Evolutionary conservation across 2,113 vertebrate species (phyloP).

Genomic region (Misgurnus anguillicaudatus): DNA sequence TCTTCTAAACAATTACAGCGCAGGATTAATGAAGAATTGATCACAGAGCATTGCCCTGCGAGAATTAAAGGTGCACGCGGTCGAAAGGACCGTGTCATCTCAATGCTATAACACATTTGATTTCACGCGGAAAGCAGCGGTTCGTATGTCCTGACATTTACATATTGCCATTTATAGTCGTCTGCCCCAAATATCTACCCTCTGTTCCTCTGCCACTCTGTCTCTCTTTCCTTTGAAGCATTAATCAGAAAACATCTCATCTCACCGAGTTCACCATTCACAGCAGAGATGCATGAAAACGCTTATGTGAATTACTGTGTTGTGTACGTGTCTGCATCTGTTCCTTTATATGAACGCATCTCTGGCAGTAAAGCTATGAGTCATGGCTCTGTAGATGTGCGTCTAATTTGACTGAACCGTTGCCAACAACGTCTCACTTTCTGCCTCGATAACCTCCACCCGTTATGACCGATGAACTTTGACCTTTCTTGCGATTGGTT

Average conservation of each 20-base stretch:
- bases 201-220: not conserved
- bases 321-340: conserved; percentile 34
- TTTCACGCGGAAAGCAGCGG: not conserved
- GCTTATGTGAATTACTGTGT: conserved; percentile 3
- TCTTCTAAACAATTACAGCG: conserved; percentile 6
- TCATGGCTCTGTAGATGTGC: conserved; percentile 52
- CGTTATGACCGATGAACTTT: conserved; percentile 26
- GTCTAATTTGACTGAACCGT: conserved; percentile 34
- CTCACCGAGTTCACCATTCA: not conserved
- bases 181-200: not conserved
- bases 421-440: conserved; percentile 32
- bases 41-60: conserved; percentile 17
- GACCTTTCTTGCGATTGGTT: conserved; percentile 37
- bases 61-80: conserved; percentile 12
- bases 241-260: not conserved
- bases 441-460: conserved; percentile 20
- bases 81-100: not conserved
- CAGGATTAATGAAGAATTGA: conserved; percentile 43
- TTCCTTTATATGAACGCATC: conserved; percentile 7
- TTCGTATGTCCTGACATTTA: conserved; percentile 11
- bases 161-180: conserved; percentile 17
- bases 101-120: not conserved
- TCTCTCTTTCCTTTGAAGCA: not conserved
- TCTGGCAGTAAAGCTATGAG: conserved; percentile 35
- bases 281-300: not conserved